Conservation (phyloP, 2,113 vertebrate genomes). For the Sebastes fasciatus region DNA sequence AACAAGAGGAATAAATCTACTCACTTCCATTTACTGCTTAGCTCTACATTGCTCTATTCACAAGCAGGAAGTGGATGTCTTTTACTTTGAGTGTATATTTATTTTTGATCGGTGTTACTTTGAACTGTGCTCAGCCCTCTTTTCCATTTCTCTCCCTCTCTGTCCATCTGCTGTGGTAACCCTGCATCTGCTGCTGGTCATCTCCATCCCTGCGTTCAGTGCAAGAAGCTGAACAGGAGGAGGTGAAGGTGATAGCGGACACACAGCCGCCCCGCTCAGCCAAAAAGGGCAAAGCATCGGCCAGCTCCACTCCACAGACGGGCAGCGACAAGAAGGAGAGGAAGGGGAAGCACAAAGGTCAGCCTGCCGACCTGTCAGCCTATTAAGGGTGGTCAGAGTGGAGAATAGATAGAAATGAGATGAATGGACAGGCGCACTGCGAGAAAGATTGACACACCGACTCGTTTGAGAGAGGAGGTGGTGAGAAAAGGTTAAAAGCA, state of each 20-base stretch:
- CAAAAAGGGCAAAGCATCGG: constrained; percentile 91
- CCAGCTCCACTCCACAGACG: constrained; percentile 89
- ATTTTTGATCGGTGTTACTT: not conserved
- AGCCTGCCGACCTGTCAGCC: constrained; percentile 69
- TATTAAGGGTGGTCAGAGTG: constrained; percentile 37
- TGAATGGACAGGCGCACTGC: not conserved
- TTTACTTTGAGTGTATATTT: not conserved
- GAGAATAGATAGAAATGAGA: not conserved
- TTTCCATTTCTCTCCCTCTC: constrained; percentile 18
- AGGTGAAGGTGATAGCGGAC: constrained; percentile 88
- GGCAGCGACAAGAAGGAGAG: constrained; percentile 94
- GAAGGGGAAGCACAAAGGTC: constrained; percentile 97
- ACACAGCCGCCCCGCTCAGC: constrained; percentile 89
- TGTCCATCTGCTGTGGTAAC: constrained; percentile 19
- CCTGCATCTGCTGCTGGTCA: constrained; percentile 17
- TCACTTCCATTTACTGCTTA: not conserved
- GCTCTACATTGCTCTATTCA: not conserved
- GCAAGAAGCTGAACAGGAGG: constrained; percentile 94
- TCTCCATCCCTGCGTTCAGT: constrained; percentile 82
- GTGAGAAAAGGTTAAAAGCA: not conserved
- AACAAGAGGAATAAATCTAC: not conserved
- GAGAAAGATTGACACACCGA: constrained; percentile 7
- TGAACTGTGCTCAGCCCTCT: not conserved
- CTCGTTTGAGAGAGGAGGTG: not conserved
- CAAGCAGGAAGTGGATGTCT: not conserved